Percentiles rank a stretch among this genome's conserved stretches.
Evolutionary conservation across 2,888 invertebrate species (phyloP).

Genomic region (Phlogophora meticulosa): DNA sequence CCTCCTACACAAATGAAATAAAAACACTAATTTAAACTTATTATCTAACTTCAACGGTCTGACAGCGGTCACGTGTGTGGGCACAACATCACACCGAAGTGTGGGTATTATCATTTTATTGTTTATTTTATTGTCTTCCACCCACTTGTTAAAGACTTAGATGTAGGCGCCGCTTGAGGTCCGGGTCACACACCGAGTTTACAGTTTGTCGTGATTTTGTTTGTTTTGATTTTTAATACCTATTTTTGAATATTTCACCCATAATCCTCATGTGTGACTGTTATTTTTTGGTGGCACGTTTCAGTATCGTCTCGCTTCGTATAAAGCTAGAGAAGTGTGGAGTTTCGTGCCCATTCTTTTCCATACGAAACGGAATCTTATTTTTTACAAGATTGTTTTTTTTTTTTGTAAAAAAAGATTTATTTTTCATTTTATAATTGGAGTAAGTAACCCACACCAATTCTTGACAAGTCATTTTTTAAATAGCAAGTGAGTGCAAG

Average conservation of each 20-base stretch:
- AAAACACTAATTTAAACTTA: slow-evolving; percentile 13
- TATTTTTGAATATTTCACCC: neutral
- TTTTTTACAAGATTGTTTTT: too few species aligned
- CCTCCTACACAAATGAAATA: slow-evolving; percentile 32
- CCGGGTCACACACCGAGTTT: slow-evolving; percentile 38
- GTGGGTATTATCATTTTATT: slow-evolving; percentile 51
- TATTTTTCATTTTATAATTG: too few species aligned
- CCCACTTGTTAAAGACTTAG: slow-evolving; percentile 40
- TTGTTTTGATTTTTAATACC: neutral
- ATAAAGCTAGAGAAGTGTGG: too few species aligned
- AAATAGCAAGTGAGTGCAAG: too few species aligned
- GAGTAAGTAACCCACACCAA: too few species aligned
- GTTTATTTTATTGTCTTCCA: slow-evolving; percentile 40
- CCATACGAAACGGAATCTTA: too few species aligned
- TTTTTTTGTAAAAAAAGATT: too few species aligned
- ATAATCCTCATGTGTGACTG: too few species aligned
- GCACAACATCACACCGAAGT: slow-evolving; percentile 34
- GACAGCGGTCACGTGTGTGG: slow-evolving; percentile 34
- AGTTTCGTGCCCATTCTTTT: too few species aligned
- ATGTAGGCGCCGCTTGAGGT: slow-evolving; percentile 49
- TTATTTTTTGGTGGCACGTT: too few species aligned
- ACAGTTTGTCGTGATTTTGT: slow-evolving; percentile 10
- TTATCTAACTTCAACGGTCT: slow-evolving; percentile 24
- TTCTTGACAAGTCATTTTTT: too few species aligned
- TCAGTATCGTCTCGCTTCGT: too few species aligned